Percentiles rank a stretch among this genome's conserved stretches.
Evolutionary conservation across 1,140 invertebrate genomes (phyloP).

Genomic region (Drosophila chauvacae): DNA sequence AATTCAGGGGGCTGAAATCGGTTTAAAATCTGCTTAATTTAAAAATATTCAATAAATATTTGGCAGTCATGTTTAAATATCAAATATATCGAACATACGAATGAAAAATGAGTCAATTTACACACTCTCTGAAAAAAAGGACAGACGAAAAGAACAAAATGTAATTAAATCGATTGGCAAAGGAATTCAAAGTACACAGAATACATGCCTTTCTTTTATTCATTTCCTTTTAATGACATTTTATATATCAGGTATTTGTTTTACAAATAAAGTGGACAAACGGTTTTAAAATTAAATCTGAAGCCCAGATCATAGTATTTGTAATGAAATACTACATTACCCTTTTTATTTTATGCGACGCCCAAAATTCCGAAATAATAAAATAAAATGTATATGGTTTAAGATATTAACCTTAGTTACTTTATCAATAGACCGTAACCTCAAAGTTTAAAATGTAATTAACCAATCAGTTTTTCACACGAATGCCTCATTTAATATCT

Average conservation of each 20-base stretch:
- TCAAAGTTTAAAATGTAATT: constrained; percentile 25
- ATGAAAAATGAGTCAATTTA: background rate
- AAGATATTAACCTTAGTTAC: background rate
- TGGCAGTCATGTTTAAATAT: constrained; percentile 2
- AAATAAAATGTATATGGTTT: too few species aligned
- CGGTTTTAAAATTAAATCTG: background rate
- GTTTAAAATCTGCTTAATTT: constrained; percentile 42
- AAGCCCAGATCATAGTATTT: background rate
- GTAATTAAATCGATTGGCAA: constrained; percentile 34
- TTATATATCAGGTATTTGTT: constrained; percentile 21
- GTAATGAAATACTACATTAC: background rate
- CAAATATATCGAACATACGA: constrained; percentile 7
- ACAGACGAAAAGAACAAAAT: constrained; percentile 18
- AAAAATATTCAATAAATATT: constrained; percentile 39
- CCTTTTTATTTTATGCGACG: background rate
- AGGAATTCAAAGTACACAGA: constrained; percentile 11
- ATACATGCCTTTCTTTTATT: background rate
- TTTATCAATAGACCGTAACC: background rate
- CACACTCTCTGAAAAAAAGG: background rate
- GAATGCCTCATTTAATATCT: constrained; percentile 5
- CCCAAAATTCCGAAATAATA: background rate
- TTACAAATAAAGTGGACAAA: constrained; percentile 9
- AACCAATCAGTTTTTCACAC: constrained; percentile 33
- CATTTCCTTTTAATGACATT: constrained; percentile 33
- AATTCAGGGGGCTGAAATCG: constrained; percentile 20